Percentiles rank a stretch among this genome's conserved stretches.
Evolutionary conservation across 2,113 vertebrate species (phyloP).

Genomic region (Brachirus orientalis): DNA sequence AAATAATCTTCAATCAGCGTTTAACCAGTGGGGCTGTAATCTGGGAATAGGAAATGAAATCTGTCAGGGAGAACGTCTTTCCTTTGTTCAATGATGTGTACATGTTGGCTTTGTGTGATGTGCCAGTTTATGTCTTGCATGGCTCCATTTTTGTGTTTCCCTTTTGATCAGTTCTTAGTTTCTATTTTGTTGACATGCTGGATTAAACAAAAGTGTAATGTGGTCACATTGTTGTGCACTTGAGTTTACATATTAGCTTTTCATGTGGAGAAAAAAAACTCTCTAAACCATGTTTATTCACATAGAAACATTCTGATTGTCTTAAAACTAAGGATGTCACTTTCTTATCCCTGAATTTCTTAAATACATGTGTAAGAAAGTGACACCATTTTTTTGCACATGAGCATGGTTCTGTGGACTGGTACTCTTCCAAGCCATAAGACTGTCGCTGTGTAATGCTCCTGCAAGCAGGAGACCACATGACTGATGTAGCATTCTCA

Average conservation of each 20-base stretch:
- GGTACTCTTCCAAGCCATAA: constrained; percentile 1
- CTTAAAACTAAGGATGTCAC: too few species aligned
- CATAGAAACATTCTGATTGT: neutral
- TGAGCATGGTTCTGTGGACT: neutral
- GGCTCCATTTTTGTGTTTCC: constrained; percentile 25
- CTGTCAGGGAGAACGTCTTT: constrained; percentile 49
- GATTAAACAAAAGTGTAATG: constrained; percentile 47
- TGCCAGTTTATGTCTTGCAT: constrained; percentile 25
- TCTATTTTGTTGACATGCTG: constrained; percentile 35
- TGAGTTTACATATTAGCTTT: constrained; percentile 44
- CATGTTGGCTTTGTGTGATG: constrained; percentile 39
- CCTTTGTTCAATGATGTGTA: constrained; percentile 49
- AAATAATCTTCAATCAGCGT: constrained; percentile 78
- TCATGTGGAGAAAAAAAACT: constrained; percentile 17
- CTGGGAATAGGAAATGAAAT: constrained; percentile 64
- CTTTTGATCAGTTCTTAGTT: constrained; percentile 47
- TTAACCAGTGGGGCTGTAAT: constrained; percentile 68
- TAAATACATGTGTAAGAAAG: too few species aligned
- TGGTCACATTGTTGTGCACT: constrained; percentile 28
- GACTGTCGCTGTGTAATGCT: constrained; percentile 36
- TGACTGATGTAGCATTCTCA: constrained; percentile 54
- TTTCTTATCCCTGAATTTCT: too few species aligned
- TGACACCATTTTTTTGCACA: neutral
- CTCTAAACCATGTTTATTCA: neutral
- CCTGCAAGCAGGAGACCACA: constrained; percentile 33